Conservation (phyloP, 2,113 vertebrate species). For the Microtus ochrogaster region DNA sequence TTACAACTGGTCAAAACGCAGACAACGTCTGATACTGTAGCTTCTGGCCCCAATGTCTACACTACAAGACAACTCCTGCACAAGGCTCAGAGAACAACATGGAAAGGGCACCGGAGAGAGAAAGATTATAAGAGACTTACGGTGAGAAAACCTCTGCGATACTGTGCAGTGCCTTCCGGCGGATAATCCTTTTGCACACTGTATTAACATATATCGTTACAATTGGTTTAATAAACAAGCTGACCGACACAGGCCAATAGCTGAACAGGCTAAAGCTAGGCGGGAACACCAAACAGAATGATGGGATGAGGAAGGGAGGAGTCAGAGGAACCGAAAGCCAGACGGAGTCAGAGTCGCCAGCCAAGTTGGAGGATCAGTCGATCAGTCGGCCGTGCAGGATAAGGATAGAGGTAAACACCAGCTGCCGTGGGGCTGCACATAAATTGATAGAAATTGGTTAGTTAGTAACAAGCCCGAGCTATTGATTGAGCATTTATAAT, state of each 20-base stretch:
- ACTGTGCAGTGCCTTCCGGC: no score
- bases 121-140: not conserved
- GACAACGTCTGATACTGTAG: not conserved
- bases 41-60: not conserved
- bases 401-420: not conserved
- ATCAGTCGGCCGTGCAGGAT: no score
- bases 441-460: not conserved
- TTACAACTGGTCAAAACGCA: not conserved
- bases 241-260: not conserved
- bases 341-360: not conserved
- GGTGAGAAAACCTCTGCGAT: not conserved
- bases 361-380: no score
- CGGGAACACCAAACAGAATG: not conserved
- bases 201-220: not conserved
- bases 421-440: not conserved
- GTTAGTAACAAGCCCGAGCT: not conserved
- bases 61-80: not conserved
- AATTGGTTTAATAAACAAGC: not conserved
- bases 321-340: not conserved
- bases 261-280: not conserved
- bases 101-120: no score
- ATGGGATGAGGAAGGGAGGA: not conserved
- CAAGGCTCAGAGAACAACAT: not conserved
- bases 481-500: not conserved
- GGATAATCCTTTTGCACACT: not conserved